Base-by-base conservation (phyloP, 1,140 invertebrate genomes). In the Parapsyche elsis region DNA sequence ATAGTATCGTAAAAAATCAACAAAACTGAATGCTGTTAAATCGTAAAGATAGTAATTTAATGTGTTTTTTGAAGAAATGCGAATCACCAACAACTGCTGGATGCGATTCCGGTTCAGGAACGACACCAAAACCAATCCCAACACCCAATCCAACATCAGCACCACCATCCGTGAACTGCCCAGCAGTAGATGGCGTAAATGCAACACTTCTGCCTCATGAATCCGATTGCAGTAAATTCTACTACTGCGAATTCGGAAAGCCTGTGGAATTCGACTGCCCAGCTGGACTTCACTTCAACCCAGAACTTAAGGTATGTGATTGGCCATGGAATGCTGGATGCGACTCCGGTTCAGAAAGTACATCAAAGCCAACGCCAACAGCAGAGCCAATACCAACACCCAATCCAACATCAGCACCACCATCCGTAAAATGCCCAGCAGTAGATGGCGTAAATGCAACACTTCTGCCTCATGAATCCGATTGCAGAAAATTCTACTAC, bases 401-500 rank as follows among this genome's bases (percentile, higher is more conserved):
- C n/a, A n/a, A n/a, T n/a, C n/a, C n/a, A n/a, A n/a, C n/a, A n/a
- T n/a, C n/a, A n/a, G n/a, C n/a, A n/a, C 45, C 5, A 46, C 45
- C 71, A 46, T 9, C 45, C 14, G 45, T 9, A 57, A n/a, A 12
- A 7, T 46, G 45, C 12, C 45, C 45, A 46, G 45, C 45, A 46
- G 45, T 7, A 46, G 45, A 46, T 46, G 45, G 45, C 12, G 45
- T 7, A 46, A 7, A 7, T 46, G 45, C 45, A 46, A 46, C 45
- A 7, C 14, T 88, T 0, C 12, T 46, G 12, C 84, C 87, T 0
- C 86, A 90, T 71, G 86, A 88, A 23, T 84, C 76, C 2, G 84
- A 88, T 38, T 90, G 88, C 64, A 82, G 81, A 0, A 79, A 86
- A 5, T 92, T 89, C 81, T 91, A 90, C 82, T 84, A 86, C 57